Evolutionary conservation across 2,113 vertebrate genomes (phyloP).

Genomic region (Chloebia gouldiae): DNA sequence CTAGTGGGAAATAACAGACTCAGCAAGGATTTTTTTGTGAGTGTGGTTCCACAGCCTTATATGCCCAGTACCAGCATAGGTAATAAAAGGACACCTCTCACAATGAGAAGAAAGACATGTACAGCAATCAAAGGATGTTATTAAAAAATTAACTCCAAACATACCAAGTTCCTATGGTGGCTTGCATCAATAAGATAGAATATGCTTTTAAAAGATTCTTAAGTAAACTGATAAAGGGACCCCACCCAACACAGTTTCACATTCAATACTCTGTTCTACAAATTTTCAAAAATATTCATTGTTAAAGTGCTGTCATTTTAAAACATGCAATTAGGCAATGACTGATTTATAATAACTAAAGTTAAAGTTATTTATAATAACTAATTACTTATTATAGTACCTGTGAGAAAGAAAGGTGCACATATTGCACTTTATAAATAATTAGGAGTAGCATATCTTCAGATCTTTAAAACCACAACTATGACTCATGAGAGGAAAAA

Average conservation of each 20-base stretch:
- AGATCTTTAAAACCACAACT: neutral
- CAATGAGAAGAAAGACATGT: neutral
- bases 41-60: neutral
- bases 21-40: neutral
- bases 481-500: neutral
- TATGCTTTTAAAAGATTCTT: neutral
- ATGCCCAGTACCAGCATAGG: neutral
- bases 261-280: neutral
- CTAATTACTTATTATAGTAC: neutral
- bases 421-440: neutral
- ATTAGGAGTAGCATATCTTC: neutral
- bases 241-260: neutral
- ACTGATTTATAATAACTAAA: neutral
- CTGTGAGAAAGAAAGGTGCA: neutral
- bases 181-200: neutral
- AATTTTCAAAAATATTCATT: neutral
- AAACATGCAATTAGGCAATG: neutral
- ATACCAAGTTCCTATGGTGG: neutral
- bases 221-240: neutral
- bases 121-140: neutral
- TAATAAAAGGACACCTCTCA: neutral
- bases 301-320: neutral
- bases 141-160: neutral
- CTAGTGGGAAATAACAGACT: neutral
- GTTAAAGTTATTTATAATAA: too few species aligned